Evolutionary conservation across 2,113 vertebrate species (phyloP), one percentile per base, ranked within the genome.

Genomic region (Vulpes lagopus): DNA sequence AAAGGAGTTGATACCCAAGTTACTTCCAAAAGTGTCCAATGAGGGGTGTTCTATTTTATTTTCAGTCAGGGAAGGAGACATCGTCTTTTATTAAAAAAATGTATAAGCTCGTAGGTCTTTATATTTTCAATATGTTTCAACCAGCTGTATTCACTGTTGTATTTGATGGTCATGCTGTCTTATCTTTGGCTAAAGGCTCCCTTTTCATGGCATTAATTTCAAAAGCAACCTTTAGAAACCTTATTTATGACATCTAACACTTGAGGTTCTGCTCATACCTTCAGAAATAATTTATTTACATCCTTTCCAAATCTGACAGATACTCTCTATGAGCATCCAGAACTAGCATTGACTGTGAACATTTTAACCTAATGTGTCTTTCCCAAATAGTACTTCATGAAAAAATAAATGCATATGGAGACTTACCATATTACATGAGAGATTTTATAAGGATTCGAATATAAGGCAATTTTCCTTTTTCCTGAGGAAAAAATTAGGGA

Each of bases 31-130:
- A 91, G 4, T 81, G 16, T 89, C 32, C n/a, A 81, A 38, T 69
- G 62, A 94, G 17, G 38, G 64, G 8, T 67, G 32, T 92, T 95
- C 95, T 91, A 51, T 85, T 94, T 93, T 96, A 55, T 89, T 94
- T 93, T 93, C 35, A 80, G 22, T 65, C 3, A 15, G 8, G 16
- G 78, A 57, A 59, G 11, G 35, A 83, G 25, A 16, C 10, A 38
- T 84, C 92, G 20, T 60, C 14, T 94, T 86, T 59, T 89, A 81
- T 85, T 76, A 69, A 92, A 93, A 89, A 53, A 43, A n/a, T 25
- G 64, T 82, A 90, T 83, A 92, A 87, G 71, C 19, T 27, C 32
- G 11, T 12, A 8, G 2, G 3, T 5, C 81, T 86, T 81, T 91
- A 35, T 65, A 69, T 76, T 89, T 96, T 81, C 2, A 55, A 11